Percentiles rank a stretch among this genome's conserved stretches.
These are phyloP conservation scores for Ypsolopha sequella DNA, from an alignment of 2,888 invertebrate genomes.

Conservation along the genomic window DNA sequence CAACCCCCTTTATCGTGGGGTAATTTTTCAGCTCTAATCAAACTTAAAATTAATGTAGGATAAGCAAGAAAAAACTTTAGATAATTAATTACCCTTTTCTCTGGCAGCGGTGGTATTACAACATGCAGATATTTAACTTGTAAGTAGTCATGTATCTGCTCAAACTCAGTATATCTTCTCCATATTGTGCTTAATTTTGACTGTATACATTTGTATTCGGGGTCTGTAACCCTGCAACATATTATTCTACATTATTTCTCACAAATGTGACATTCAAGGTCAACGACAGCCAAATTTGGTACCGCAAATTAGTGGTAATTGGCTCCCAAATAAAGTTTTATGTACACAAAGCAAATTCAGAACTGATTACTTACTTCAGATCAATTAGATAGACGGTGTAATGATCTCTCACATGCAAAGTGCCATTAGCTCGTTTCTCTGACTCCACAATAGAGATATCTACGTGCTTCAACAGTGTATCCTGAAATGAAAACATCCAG, in stretches of 20 bases:
- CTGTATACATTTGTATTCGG: slow-evolving; percentile 71
- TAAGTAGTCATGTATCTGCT: slow-evolving; percentile 81
- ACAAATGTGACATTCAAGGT: neutral
- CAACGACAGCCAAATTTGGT: neutral
- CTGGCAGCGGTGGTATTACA: slow-evolving; percentile 85
- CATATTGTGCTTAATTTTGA: slow-evolving; percentile 77
- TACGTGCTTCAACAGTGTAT: slow-evolving; percentile 76
- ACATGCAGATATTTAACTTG: slow-evolving; percentile 84
- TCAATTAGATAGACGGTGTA: slow-evolving; percentile 84
- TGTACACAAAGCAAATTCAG: neutral
- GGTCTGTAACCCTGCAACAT: slow-evolving; percentile 73
- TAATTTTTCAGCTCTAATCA: no score
- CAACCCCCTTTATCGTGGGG: no score
- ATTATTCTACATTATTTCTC: neutral
- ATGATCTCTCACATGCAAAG: slow-evolving; percentile 80
- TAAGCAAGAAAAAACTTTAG: neutral
- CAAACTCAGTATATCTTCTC: slow-evolving; percentile 89
- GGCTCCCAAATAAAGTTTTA: neutral
- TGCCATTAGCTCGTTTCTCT: slow-evolving; percentile 81
- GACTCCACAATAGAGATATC: slow-evolving; percentile 83
- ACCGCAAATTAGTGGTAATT: neutral
- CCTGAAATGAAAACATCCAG: slow-evolving; percentile 49
- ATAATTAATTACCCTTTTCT: slow-evolving; percentile 72
- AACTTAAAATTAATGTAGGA: neutral
- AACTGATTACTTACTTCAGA: slow-evolving; percentile 73